A percentile compares a stretch with the other conserved stretches of the same genome.
Evolutionary conservation across 1,140 invertebrate species (phyloP).

Genomic region (Sitobion miscanthi): DNA sequence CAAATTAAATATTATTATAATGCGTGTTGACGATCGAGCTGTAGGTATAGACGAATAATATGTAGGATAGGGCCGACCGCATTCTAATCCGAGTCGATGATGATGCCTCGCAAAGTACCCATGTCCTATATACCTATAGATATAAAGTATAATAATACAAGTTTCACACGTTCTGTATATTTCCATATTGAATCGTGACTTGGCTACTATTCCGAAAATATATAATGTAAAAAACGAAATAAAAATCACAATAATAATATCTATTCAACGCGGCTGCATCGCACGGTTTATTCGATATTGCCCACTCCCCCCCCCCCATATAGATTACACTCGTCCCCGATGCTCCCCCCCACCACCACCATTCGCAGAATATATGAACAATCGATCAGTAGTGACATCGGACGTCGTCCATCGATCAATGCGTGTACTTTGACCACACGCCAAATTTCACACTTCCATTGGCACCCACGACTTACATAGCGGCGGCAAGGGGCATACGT

Average conservation of each 20-base stretch:
- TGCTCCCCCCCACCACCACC: neutral
- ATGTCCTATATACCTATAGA: neutral
- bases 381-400: slow-evolving; percentile 21
- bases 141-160: neutral
- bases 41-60: neutral
- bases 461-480: neutral
- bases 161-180: neutral
- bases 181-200: neutral
- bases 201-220: slow-evolving; percentile 10
- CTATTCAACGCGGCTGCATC: neutral
- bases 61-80: too few relatives aligned
- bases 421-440: slow-evolving; percentile 11
- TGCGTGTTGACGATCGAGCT: neutral
- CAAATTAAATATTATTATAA: neutral
- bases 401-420: neutral
- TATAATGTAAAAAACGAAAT: neutral
- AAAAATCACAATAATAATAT: neutral
- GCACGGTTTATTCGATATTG: neutral
- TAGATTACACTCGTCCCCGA: too few relatives aligned
- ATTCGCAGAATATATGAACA: neutral
- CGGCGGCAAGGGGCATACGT: slow-evolving; percentile 19
- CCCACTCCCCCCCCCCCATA: neutral
- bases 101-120: neutral
- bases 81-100: neutral
- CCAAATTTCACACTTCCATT: slow-evolving; percentile 45